phyloP scores from a whole-genome alignment of 2,113 vertebrate species.

The Circaetus cinerascens region DNA sequence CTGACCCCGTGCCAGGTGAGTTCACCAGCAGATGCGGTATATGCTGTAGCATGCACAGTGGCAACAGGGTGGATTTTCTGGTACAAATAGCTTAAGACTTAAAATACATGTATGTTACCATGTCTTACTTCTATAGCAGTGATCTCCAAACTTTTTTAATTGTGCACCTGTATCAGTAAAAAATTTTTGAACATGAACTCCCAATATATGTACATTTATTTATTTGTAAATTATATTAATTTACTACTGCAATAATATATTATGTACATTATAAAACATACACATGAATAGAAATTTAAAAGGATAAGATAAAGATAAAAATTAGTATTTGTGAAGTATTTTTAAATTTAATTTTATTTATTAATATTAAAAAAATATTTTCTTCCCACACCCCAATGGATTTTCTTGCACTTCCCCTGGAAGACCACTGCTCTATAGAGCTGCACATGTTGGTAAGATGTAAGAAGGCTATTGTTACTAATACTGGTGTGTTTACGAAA shows the following conservation, averaged over 20 bases:
- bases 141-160: neutral
- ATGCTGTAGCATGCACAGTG: neutral
- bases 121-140: neutral
- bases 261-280: neutral
- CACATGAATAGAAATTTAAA: neutral
- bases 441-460: neutral
- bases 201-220: neutral
- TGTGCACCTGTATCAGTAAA: neutral
- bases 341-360: neutral
- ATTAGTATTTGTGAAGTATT: neutral
- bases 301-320: neutral
- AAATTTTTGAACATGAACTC: neutral
- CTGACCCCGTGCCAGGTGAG: conserved; percentile 16
- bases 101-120: neutral
- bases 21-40: neutral
- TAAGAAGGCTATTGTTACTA: neutral
- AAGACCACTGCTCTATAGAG: neutral
- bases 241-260: neutral
- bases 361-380: neutral
- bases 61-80: neutral
- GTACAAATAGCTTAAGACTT: neutral
- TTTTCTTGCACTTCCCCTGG: neutral
- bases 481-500: neutral
- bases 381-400: neutral
- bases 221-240: neutral